These are phyloP conservation scores for Potamilus streckersoni DNA, from an alignment of 1,140 invertebrate genomes.

Conservation along the genomic window DNA sequence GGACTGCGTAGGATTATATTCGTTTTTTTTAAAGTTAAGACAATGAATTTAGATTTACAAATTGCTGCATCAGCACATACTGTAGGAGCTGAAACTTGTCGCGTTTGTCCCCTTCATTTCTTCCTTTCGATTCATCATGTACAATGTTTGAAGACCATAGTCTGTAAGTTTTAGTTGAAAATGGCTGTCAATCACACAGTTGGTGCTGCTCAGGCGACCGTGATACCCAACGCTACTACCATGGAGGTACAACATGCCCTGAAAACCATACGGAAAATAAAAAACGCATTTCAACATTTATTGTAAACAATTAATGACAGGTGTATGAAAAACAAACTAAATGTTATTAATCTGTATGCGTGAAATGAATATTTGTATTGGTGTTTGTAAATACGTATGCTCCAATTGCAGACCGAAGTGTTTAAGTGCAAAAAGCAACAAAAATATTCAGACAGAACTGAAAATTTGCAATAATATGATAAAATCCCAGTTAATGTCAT, in stretches of 20 bases:
- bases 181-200: constrained; percentile 96
- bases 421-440: no score
- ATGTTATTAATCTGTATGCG: neutral
- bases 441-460: no score
- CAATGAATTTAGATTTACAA: no score
- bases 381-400: neutral
- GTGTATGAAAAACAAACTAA: neutral
- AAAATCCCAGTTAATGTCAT: no score
- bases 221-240: constrained; percentile 89
- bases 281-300: no score
- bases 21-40: no score
- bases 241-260: constrained; percentile 96
- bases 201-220: constrained; percentile 94
- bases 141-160: constrained; percentile 81
- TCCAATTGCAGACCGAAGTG: neutral
- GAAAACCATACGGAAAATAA: constrained; percentile 37
- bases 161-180: constrained; percentile 98
- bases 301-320: neutral
- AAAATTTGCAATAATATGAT: no score
- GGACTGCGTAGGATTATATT: no score
- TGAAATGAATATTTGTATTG: neutral
- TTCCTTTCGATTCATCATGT: constrained; percentile 1
- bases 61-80: no score
- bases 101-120: neutral
- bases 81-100: no score